Base-by-base conservation (phyloP, 2,113 vertebrate species). In the Chamaea fasciata region DNA sequence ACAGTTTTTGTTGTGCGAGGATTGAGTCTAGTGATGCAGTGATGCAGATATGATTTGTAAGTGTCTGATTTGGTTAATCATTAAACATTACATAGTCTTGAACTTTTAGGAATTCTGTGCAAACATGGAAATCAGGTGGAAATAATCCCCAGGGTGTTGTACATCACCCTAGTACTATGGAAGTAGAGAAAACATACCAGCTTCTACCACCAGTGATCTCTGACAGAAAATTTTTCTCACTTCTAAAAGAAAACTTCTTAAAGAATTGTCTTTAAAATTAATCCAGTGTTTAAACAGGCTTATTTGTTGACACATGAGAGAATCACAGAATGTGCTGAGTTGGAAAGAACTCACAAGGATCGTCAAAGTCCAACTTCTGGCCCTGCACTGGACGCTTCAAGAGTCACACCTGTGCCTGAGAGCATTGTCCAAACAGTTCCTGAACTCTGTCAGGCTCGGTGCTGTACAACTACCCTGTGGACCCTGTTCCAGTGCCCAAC, bases 31-130 rank as follows among this genome's bases (percentile, higher is more conserved):
- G 71, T 49, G 64, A 86, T 83, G 91, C 63, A 46, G 64, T 83
- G 77, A 87, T 0, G 3, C 2, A 13, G 47, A 39, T 13, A 46
- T 74, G 80, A 87, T 89, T 88, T 94, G 5, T 70, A 81, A 89
- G 46, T 65, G 52, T 92, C 79, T 95, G 31, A 83, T 96, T 74
- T 81, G 22, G 30, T 74, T 87, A 87, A 89, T 93, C 22, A 77
- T 80, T 87, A 52, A 89, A 33, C 27, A 69, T 13, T n/a, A 70
- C 2, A 1, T 27, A 80, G 33, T 69, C 28, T 93, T 79, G 68
- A 81, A 16, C 15, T 74, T 86, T 86, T 52, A 74, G 35, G 15
- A 90, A 80, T 89, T 87, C 37, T 78, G 8, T 47, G 27, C 6
- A 79, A 87, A 74, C 7, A 21, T 31, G 35, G 41, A 88, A 92